Base-by-base conservation (phyloP, 1,140 invertebrate genomes). In the Catajapyx aquilonaris region DNA sequence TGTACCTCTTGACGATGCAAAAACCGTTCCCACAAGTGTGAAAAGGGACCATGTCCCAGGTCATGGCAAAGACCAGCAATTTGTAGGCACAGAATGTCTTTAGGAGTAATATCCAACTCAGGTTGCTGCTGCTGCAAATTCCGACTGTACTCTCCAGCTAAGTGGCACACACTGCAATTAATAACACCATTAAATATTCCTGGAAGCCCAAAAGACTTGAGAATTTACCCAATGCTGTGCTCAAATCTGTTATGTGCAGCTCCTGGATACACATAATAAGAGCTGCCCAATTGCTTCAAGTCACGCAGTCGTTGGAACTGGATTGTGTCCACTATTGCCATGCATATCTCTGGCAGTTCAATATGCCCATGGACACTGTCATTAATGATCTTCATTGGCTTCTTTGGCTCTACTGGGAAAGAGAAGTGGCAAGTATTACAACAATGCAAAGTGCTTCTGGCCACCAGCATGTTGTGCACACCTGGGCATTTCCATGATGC, bases 11-110 rank as follows among this genome's bases (percentile, higher is more conserved):
- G 34, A 35, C 40, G 31, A 52, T 52, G 32, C 52, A 66, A 9
- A 28, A 28, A 28, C 4, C 18, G 19, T 47, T 75, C 71, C 64
- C 68, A 76, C 1, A 55, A 43, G 48, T 76, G 72, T 17, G 66
- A 70, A 49, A 70, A 71, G 3, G 73, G 71, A 2, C 73, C 72
- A 51, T 75, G 73, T 20, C 71, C 73, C 2, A 76, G 44, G 48
- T 78, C 73, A 55, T 77, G 75, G 40, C 71, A 66, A 0, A 78
- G 57, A 0, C 66, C 73, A 32, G 72, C 74, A 23, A 78, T 59
- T 46, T 64, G 43, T 4, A 75, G 52, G 51, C 65, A 70, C 3
- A 66, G 37, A 20, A 60, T 28, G 13, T 28, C 7, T 13, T 9
- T 28, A 28, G 23, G 23, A 7, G 23, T 28, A 13, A 28, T 28